phyloP scores from a whole-genome alignment of 2,113 vertebrate species.

The Globicephala melas region DNA sequence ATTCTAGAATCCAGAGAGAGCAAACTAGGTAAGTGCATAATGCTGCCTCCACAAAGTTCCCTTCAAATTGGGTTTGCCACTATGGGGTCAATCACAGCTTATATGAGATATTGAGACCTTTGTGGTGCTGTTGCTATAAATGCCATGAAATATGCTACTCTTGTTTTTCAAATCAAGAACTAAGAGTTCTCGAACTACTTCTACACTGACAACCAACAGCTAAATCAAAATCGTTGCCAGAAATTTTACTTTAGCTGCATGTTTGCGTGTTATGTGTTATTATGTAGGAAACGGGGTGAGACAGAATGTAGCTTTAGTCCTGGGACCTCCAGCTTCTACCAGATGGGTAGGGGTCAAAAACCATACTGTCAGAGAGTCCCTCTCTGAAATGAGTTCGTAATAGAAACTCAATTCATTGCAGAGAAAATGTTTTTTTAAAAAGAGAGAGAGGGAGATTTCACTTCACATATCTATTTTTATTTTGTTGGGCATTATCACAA shows the following conservation, averaged over 20 bases:
- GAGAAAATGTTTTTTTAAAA: background rate
- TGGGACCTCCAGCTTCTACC: slow-evolving; percentile 12
- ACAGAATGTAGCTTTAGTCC: background rate
- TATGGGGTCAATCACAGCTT: background rate
- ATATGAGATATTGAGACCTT: background rate
- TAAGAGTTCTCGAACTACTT: background rate
- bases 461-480: slow-evolving; percentile 57
- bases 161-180: slow-evolving; percentile 16
- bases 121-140: background rate
- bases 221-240: background rate
- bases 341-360: background rate
- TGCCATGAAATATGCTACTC: background rate
- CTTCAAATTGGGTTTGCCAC: background rate
- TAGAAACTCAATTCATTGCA: background rate
- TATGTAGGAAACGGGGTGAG: background rate
- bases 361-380: background rate
- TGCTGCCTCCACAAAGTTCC: background rate
- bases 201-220: background rate
- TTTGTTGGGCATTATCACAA: slow-evolving; percentile 43
- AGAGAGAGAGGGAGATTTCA: background rate
- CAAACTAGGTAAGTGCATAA: background rate
- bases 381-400: slow-evolving; percentile 42
- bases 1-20: background rate
- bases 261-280: background rate
- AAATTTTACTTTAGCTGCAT: background rate